These are phyloP conservation scores for Prenolepis imparis DNA, from an alignment of 2,888 invertebrate genomes.

Conservation along the genomic window DNA sequence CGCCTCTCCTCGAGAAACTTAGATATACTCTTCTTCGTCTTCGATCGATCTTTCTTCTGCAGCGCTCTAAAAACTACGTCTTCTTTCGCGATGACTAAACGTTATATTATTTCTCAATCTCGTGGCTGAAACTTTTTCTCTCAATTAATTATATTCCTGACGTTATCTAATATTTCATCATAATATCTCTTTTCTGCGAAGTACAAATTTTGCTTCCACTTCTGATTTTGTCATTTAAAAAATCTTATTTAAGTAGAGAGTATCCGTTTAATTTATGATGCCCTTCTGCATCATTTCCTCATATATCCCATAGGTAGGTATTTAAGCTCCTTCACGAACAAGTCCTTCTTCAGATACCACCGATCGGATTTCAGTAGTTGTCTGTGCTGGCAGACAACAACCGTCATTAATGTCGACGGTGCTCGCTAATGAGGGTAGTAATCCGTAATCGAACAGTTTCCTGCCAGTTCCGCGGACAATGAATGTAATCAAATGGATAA, in stretches of 20 bases:
- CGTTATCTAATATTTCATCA: background rate
- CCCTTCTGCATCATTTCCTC: background rate
- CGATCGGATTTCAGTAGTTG: conserved; percentile 27
- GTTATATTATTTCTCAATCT: background rate
- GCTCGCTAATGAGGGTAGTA: conserved; percentile 61
- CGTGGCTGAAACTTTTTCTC: background rate
- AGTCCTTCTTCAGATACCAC: background rate
- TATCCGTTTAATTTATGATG: background rate
- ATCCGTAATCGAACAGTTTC: conserved; percentile 58
- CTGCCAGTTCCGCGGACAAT: conserved; percentile 59
- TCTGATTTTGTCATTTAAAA: background rate
- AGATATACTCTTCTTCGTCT: background rate
- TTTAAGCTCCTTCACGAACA: background rate
- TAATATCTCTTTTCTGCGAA: background rate
- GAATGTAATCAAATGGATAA: conserved; percentile 59
- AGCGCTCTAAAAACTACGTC: conserved; percentile 3
- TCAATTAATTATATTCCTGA: background rate
- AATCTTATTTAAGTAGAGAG: background rate
- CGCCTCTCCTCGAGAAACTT: background rate
- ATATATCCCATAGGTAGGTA: background rate
- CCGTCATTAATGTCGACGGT: conserved; percentile 57
- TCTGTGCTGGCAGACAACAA: conserved; percentile 28
- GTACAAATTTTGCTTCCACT: background rate
- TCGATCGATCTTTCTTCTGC: background rate
- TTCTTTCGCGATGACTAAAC: background rate